These are phyloP conservation scores for Rhimphoctona megacephalus DNA, from an alignment of 2,888 invertebrate genomes.

Conservation along the genomic window DNA sequence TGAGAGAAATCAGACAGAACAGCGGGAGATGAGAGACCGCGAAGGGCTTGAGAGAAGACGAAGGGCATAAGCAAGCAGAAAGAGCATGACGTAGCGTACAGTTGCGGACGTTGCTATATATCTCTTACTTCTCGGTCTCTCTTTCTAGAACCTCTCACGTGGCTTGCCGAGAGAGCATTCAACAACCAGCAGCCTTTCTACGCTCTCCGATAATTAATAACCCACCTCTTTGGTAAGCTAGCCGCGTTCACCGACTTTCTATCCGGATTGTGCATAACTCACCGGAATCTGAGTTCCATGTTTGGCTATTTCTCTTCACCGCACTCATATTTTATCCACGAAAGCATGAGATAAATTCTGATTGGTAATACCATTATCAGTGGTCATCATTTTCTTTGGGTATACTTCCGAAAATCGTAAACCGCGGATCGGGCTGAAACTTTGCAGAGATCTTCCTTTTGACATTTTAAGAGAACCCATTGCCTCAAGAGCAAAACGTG, in stretches of 20 bases:
- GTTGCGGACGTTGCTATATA: slow-evolving; percentile 26
- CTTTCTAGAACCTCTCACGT: slow-evolving; percentile 16
- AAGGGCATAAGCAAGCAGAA: slow-evolving; percentile 35
- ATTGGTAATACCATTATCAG: neutral
- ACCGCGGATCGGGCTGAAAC: no score
- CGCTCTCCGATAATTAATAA: slow-evolving; percentile 78
- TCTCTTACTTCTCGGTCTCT: slow-evolving; percentile 11
- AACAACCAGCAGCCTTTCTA: slow-evolving; percentile 50
- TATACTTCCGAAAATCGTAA: no score
- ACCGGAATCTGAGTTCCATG: slow-evolving; percentile 9
- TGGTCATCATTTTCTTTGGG: neutral
- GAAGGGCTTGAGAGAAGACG: slow-evolving; percentile 44
- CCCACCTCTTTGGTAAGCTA: slow-evolving; percentile 75
- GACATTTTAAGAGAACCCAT: no score
- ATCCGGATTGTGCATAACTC: slow-evolving; percentile 20
- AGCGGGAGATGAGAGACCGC: slow-evolving; percentile 46
- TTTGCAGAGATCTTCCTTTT: no score
- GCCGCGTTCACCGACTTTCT: slow-evolving; percentile 69
- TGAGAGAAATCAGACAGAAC: slow-evolving; percentile 53
- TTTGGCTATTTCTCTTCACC: slow-evolving; percentile 34
- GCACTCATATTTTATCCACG: slow-evolving; percentile 8
- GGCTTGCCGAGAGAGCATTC: slow-evolving; percentile 56
- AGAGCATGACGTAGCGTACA: slow-evolving; percentile 22
- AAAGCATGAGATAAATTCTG: slow-evolving; percentile 4
- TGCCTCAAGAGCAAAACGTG: no score